phyloP scores from a whole-genome alignment of 2,797 vertebrate species.

The Kryptolebias ocellatus region DNA sequence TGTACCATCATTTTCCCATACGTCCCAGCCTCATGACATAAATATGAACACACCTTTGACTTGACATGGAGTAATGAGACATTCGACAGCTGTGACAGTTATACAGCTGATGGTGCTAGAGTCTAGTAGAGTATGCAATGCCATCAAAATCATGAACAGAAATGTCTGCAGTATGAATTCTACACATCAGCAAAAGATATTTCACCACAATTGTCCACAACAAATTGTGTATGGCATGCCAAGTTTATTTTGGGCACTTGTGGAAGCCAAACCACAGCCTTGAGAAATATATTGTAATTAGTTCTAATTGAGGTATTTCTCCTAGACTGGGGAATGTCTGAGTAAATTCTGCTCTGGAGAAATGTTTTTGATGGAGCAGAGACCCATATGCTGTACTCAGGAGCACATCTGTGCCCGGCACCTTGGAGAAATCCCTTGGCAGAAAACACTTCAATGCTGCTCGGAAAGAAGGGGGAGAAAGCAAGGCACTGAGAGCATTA shows the following conservation, averaged over 20 bases:
- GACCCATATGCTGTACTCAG: constrained; percentile 69
- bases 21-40: constrained; percentile 60
- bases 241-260: constrained; percentile 16
- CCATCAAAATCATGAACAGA: constrained; percentile 56
- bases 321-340: constrained; percentile 36
- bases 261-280: constrained; percentile 45
- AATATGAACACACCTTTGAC: constrained; percentile 73
- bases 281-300: constrained; percentile 59
- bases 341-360: constrained; percentile 52
- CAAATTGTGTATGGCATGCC: constrained; percentile 10
- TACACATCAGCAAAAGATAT: constrained; percentile 34
- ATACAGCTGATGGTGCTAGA: constrained; percentile 57
- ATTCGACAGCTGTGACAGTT: constrained; percentile 70
- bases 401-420: constrained; percentile 74
- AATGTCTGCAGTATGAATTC: constrained; percentile 34
- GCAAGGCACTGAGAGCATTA: constrained; percentile 53
- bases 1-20: constrained; percentile 58
- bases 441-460: constrained; percentile 52
- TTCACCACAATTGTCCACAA: constrained; percentile 39
- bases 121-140: constrained; percentile 47
- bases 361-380: constrained; percentile 62
- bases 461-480: constrained; percentile 35
- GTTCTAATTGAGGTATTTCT: constrained; percentile 74
- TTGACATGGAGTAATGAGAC: constrained; percentile 74
- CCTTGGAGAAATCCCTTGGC: constrained; percentile 59